phyloP scores from a whole-genome alignment of 2,888 invertebrate genomes.

The Drosophila formosana region DNA sequence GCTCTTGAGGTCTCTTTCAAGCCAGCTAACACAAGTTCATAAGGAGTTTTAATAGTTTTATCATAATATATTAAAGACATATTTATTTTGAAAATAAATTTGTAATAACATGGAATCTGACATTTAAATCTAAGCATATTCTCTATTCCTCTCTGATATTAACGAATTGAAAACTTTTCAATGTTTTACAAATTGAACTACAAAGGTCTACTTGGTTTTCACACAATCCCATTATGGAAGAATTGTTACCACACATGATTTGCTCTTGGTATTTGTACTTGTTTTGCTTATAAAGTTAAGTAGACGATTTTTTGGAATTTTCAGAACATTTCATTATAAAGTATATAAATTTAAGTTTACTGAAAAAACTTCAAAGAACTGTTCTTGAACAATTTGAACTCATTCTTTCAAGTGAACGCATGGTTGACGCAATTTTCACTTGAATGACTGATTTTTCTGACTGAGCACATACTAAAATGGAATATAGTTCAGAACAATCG shows the following conservation, averaged over 20 bases:
- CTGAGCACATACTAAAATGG: no score
- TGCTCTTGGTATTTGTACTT: no score
- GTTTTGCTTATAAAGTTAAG: no score
- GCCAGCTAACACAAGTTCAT: constrained; percentile 27
- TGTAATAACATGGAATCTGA: neutral
- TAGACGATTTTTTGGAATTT: no score
- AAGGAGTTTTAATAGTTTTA: constrained; percentile 26
- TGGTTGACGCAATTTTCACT: no score
- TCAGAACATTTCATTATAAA: neutral
- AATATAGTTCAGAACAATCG: no score
- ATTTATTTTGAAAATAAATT: neutral
- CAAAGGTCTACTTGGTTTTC: neutral
- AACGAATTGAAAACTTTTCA: neutral
- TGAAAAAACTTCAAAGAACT: constrained; percentile 6
- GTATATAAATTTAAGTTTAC: no score
- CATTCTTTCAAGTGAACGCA: no score
- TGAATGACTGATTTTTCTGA: no score
- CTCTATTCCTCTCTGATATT: neutral
- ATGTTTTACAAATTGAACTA: no score
- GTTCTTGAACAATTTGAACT: no score
- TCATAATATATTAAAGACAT: constrained; percentile 46
- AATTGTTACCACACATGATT: neutral
- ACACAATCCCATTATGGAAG: neutral
- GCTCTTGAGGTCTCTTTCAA: constrained; percentile 8
- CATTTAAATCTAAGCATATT: neutral